Percentiles rank a stretch among this genome's conserved stretches.
These are phyloP conservation scores for Euclidia mi DNA, from an alignment of 2,888 invertebrate species.

Conservation along the genomic window DNA sequence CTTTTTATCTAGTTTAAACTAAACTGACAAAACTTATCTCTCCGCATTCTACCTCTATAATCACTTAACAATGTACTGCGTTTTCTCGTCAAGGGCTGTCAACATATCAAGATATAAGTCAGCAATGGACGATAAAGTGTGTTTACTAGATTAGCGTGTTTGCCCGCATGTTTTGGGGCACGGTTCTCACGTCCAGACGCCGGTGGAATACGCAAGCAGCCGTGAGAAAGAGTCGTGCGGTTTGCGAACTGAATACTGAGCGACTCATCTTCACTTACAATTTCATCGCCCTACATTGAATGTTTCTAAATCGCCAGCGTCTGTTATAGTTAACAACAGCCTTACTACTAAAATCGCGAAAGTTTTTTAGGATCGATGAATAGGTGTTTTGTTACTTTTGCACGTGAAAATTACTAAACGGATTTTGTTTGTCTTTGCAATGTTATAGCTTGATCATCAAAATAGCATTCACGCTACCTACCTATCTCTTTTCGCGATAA, in stretches of 20 bases:
- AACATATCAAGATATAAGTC: slow-evolving; percentile 3
- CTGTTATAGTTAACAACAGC: neutral
- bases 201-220: slow-evolving; percentile 75
- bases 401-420: too few relatives aligned
- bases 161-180: slow-evolving; percentile 65
- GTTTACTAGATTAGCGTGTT: slow-evolving; percentile 33
- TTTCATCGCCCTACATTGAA: slow-evolving; percentile 81
- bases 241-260: slow-evolving; percentile 83
- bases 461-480: too few relatives aligned
- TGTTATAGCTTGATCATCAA: too few relatives aligned
- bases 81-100: neutral
- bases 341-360: too few relatives aligned
- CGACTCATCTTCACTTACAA: slow-evolving; percentile 69
- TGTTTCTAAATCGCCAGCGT: slow-evolving; percentile 24
- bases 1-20: too few relatives aligned
- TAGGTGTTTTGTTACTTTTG: too few relatives aligned
- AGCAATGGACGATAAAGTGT: slow-evolving; percentile 7
- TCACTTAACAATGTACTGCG: neutral
- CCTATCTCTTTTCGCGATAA: too few relatives aligned
- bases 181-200: slow-evolving; percentile 77
- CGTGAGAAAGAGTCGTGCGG: slow-evolving; percentile 83
- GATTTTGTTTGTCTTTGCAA: too few relatives aligned
- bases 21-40: too few relatives aligned
- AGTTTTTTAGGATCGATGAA: too few relatives aligned
- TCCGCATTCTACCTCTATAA: neutral